Percentiles rank a stretch among this genome's conserved stretches.
Conservation (phyloP, 2,113 vertebrate species). For the Aphelocoma coerulescens region DNA sequence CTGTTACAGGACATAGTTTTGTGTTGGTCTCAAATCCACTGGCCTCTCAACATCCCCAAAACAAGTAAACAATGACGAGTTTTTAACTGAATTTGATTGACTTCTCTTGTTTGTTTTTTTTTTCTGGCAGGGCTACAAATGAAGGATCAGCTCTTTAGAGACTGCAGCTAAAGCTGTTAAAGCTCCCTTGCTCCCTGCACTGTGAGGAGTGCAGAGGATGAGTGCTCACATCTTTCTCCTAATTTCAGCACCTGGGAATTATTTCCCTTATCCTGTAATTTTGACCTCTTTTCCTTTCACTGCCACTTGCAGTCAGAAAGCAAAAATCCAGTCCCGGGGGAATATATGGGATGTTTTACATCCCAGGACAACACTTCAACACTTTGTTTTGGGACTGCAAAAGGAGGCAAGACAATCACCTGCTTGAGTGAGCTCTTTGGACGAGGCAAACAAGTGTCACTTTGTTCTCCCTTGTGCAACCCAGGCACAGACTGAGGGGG, state of each 20-base stretch:
- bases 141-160: not conserved
- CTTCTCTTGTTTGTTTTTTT: not conserved
- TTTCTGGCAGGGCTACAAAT: not conserved
- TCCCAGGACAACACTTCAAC: slow-evolving; percentile 25
- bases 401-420: slow-evolving; percentile 50
- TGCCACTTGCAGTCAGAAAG: not conserved
- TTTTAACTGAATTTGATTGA: not conserved
- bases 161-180: not conserved
- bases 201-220: not conserved
- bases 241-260: not conserved
- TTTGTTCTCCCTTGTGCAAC: slow-evolving; percentile 51
- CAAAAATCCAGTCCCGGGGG: not conserved
- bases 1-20: not conserved
- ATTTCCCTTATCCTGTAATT: not conserved
- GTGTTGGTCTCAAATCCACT: not conserved
- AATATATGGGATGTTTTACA: slow-evolving; percentile 29
- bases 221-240: not conserved
- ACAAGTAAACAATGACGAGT: not conserved
- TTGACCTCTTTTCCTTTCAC: not conserved
- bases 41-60: not conserved
- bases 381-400: slow-evolving; percentile 30
- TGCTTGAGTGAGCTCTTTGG: slow-evolving; percentile 52
- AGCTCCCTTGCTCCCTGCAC: not conserved
- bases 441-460: slow-evolving; percentile 33
- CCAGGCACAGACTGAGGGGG: not conserved